A percentile compares a stretch with the other conserved stretches of the same genome.
These are phyloP conservation scores for Sebastolobus alascanus DNA, from an alignment of 2,797 vertebrate genomes.

Conservation along the genomic window DNA sequence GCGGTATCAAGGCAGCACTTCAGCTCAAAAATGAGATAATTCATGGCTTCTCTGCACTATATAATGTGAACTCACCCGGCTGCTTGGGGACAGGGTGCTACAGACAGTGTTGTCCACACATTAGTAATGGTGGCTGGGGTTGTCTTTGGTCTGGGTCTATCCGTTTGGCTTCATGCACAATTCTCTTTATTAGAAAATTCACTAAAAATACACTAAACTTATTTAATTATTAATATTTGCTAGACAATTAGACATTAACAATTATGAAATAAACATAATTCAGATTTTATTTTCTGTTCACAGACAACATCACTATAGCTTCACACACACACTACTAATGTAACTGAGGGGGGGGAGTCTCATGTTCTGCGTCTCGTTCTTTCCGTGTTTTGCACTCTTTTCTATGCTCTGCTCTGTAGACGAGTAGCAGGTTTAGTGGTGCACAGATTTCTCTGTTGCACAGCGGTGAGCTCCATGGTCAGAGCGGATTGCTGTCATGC, in stretches of 20 bases:
- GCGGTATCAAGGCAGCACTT: conserved; percentile 71
- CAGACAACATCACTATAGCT: conserved; percentile 11
- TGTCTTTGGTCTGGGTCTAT: conserved; percentile 11
- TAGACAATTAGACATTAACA: conserved; percentile 23
- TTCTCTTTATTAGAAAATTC: conserved; percentile 12
- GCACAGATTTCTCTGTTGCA: conserved; percentile 70
- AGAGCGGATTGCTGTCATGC: conserved; percentile 75
- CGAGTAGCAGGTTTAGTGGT: conserved; percentile 56
- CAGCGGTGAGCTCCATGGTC: conserved; percentile 68
- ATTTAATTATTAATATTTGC: background rate
- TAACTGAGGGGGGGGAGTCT: conserved; percentile 34
- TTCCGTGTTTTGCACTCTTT: conserved; percentile 50
- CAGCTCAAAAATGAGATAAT: conserved; percentile 60
- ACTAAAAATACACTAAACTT: conserved; percentile 2
- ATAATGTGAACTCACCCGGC: conserved; percentile 64
- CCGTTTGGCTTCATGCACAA: background rate
- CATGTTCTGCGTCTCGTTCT: conserved; percentile 16
- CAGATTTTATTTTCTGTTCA: conserved; percentile 12
- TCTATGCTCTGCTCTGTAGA: conserved; percentile 50
- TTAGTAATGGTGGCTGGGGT: conserved; percentile 41
- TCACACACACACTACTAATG: background rate
- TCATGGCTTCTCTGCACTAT: conserved; percentile 21
- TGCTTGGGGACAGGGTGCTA: conserved; percentile 50
- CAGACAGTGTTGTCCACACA: conserved; percentile 60
- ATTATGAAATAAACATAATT: conserved; percentile 33